These are phyloP conservation scores for Palloptera scutellata DNA, from an alignment of 2,888 invertebrate genomes.

Conservation along the genomic window DNA sequence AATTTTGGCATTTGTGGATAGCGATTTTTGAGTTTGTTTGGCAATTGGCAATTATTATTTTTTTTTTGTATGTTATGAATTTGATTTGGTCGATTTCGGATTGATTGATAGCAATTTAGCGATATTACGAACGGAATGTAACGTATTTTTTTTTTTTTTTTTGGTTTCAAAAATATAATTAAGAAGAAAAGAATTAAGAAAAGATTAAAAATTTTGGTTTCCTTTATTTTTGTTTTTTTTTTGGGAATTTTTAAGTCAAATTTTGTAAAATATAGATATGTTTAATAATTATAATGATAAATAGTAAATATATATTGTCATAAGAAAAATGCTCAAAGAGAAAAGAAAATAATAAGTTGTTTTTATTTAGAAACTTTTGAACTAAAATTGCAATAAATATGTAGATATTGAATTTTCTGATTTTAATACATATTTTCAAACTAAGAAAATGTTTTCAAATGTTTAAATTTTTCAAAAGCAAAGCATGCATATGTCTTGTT, in stretches of 20 bases:
- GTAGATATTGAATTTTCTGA: too few relatives aligned
- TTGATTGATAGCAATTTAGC: slow-evolving; percentile 44
- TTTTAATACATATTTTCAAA: too few relatives aligned
- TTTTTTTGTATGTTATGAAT: slow-evolving; percentile 13
- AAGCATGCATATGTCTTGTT: slow-evolving; percentile 36
- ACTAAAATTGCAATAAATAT: too few relatives aligned
- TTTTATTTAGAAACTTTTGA: too few relatives aligned
- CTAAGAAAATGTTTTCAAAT: too few relatives aligned
- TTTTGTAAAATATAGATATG: slow-evolving; percentile 9
- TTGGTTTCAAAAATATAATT: slow-evolving; percentile 48
- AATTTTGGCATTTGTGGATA: slow-evolving; percentile 12
- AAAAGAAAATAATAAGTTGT: too few relatives aligned
- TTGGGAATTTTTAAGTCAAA: slow-evolving; percentile 4
- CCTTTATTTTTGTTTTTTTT: slow-evolving; percentile 12
- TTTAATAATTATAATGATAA: slow-evolving; percentile 7
- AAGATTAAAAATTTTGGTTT: slow-evolving; percentile 32
- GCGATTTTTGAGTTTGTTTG: slow-evolving; percentile 14
- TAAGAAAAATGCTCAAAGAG: slow-evolving; percentile 2
- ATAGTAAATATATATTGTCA: slow-evolving; percentile 6
- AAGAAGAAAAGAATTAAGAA: slow-evolving; percentile 49
- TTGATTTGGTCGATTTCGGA: slow-evolving; percentile 9
- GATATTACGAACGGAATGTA: slow-evolving; percentile 44
- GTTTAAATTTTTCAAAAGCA: slow-evolving; percentile 34
- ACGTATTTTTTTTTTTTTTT: slow-evolving; percentile 30
- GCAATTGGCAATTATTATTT: slow-evolving; percentile 20